Percentiles rank a stretch among this genome's conserved stretches.
phyloP scores from a whole-genome alignment of 2,113 vertebrate genomes.

The Cichladusa arquata region DNA sequence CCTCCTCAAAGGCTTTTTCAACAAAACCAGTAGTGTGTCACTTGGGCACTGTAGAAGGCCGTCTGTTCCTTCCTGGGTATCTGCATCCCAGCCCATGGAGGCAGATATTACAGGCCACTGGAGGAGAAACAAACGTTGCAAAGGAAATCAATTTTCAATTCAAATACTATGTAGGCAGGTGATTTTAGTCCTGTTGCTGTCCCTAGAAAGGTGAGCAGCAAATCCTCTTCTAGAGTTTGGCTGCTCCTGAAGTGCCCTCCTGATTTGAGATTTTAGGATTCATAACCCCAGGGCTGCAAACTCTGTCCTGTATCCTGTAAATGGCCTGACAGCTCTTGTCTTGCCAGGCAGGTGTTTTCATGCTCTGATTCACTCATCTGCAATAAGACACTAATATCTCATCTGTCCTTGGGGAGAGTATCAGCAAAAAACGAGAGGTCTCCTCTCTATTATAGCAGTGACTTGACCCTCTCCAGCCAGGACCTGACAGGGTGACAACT shows the following conservation, averaged over 20 bases:
- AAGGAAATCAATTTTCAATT: not conserved
- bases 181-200: not conserved
- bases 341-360: not conserved
- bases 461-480: not conserved
- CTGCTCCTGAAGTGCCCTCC: not conserved
- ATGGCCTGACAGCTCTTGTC: not conserved
- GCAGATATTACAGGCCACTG: not conserved
- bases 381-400: not conserved
- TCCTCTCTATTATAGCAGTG: rapidly evolving
- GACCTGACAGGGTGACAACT: not conserved
- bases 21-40: not conserved
- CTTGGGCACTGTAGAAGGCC: not conserved
- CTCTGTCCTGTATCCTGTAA: not conserved
- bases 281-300: not conserved
- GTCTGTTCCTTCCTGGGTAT: not conserved
- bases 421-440: not conserved
- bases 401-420: not conserved
- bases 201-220: not conserved
- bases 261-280: not conserved
- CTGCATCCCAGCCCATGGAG: not conserved
- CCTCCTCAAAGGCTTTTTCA: not conserved
- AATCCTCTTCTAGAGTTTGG: not conserved
- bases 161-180: not conserved
- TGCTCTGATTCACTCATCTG: not conserved
- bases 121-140: not conserved